Conservation (phyloP, 2,113 vertebrate genomes). For the Cyprichromis sp. region DNA sequence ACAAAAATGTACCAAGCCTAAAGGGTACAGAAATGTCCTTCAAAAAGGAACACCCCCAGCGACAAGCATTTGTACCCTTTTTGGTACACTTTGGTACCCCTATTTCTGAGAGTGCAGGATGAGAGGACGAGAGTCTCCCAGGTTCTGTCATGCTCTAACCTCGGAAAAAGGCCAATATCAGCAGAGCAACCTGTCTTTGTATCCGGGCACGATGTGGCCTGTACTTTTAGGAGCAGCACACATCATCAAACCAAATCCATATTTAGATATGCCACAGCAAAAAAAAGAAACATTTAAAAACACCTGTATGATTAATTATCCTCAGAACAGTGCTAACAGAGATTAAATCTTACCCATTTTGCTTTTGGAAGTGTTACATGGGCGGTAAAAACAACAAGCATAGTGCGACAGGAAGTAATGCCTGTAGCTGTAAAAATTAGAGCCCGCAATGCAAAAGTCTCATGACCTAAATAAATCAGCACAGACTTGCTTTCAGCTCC, state of each 20-base stretch:
- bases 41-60: too few species aligned
- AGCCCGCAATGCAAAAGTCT: not conserved
- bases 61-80: too few species aligned
- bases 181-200: slow-evolving; percentile 44
- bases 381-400: not conserved
- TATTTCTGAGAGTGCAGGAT: too few species aligned
- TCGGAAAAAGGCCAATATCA: slow-evolving; percentile 53
- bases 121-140: not conserved
- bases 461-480: not conserved
- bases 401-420: not conserved
- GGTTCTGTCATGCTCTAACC: slow-evolving; percentile 41
- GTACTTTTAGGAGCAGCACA: not conserved
- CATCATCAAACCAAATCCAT: not conserved
- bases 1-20: too few species aligned
- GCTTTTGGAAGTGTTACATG: not conserved
- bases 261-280: not conserved
- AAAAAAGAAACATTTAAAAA: not conserved
- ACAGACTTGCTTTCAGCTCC: not conserved
- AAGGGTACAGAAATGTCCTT: too few species aligned
- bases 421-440: not conserved
- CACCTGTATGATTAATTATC: not conserved
- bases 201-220: not conserved
- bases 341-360: not conserved
- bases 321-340: not conserved
- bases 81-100: too few species aligned